Evolutionary conservation across 2,888 invertebrate species (phyloP).

Genomic region (Tholera decimalis): DNA sequence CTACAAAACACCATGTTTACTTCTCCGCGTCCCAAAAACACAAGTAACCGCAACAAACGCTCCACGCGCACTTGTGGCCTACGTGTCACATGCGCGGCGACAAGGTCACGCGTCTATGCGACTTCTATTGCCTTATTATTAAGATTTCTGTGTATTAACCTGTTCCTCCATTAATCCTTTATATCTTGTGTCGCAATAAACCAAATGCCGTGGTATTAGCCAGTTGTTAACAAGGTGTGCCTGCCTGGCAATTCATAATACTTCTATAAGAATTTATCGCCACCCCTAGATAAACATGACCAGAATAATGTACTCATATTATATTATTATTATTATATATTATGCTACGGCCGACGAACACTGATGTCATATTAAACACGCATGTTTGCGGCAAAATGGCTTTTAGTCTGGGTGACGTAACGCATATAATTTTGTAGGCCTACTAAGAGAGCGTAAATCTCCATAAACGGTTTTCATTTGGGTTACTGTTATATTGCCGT

Average conservation of each 20-base stretch:
- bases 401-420: conserved; percentile 14
- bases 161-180: not conserved
- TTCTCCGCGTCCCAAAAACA: no score
- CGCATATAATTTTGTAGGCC: conserved; percentile 1
- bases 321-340: no score
- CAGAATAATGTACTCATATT: not conserved
- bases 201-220: not conserved
- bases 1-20: no score
- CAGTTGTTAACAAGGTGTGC: not conserved
- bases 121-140: no score
- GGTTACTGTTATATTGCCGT: not conserved
- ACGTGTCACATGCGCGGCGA: no score
- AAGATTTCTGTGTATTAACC: not conserved
- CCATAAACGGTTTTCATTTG: not conserved
- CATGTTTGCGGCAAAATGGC: not conserved
- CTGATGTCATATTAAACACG: conserved; percentile 28
- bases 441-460: not conserved
- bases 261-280: not conserved
- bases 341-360: not conserved
- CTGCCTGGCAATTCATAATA: not conserved
- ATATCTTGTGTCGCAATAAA: not conserved
- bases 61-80: no score
- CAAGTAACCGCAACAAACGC: no score
- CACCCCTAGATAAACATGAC: not conserved
- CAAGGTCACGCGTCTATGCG: no score